A percentile compares a stretch with the other conserved stretches of the same genome.
Conservation (phyloP, 2,797 vertebrate species). For the Adelosebastes latens region DNA sequence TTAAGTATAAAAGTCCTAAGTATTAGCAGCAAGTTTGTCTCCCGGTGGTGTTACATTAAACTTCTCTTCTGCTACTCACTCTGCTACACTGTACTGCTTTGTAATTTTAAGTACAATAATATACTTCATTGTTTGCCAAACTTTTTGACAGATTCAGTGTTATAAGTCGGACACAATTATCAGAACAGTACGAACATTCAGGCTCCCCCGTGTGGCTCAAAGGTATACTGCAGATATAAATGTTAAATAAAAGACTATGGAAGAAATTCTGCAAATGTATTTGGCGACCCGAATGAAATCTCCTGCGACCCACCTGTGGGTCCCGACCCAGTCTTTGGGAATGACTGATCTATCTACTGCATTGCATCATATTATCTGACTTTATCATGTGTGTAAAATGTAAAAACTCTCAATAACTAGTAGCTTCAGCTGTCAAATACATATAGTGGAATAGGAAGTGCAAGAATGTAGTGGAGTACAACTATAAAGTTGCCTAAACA, state of each 20-base stretch:
- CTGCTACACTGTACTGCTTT: neutral
- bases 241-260: no score
- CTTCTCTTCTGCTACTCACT: neutral
- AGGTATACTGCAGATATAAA: no score
- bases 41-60: neutral
- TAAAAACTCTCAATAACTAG: neutral
- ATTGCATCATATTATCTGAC: neutral
- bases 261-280: no score
- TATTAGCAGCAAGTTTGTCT: neutral
- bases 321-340: no score
- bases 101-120: neutral
- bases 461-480: neutral
- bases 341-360: rapidly evolving
- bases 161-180: rapidly evolving
- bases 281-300: no score
- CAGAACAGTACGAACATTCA: no score
- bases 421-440: neutral
- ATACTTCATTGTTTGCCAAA: no score
- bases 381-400: neutral
- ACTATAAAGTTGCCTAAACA: neutral
- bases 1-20: neutral
- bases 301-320: no score
- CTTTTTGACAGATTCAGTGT: no score
- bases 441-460: neutral
- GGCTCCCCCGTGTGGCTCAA: no score